Percentiles rank a stretch among this genome's conserved stretches.
Conservation (phyloP, 2,797 vertebrate genomes). For the Sarcophilus harrisii region DNA sequence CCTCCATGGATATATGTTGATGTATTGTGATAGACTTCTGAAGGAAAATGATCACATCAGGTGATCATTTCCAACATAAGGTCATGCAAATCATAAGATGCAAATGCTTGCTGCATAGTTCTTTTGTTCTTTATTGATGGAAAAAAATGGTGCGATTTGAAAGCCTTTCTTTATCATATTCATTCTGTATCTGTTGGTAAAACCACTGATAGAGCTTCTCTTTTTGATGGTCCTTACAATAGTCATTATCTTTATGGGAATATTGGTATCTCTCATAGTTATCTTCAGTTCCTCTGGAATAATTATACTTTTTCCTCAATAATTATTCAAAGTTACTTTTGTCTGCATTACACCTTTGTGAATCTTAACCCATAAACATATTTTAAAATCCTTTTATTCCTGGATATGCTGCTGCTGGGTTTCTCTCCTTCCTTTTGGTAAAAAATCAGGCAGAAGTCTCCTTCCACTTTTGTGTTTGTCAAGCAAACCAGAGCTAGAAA, state of each 20-base stretch:
- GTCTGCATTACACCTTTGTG: too few relatives aligned
- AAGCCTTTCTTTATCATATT: constrained; percentile 76
- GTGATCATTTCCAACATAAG: too few relatives aligned
- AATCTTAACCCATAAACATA: too few relatives aligned
- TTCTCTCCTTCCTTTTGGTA: too few relatives aligned
- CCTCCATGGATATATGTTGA: constrained; percentile 89
- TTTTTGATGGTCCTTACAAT: constrained; percentile 68
- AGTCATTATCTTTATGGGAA: constrained; percentile 82
- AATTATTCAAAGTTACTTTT: constrained; percentile 84
- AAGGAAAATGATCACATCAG: too few relatives aligned
- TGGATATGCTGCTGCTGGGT: too few relatives aligned
- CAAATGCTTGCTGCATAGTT: too few relatives aligned
- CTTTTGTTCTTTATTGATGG: constrained; percentile 86
- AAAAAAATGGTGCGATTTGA: constrained; percentile 87
- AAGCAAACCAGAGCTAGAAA: too few relatives aligned
- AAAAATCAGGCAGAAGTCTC: too few relatives aligned
- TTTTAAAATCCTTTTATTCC: too few relatives aligned
- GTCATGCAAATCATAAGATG: too few relatives aligned
- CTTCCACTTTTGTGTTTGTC: too few relatives aligned
- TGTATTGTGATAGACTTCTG: constrained; percentile 54
- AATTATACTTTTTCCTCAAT: constrained; percentile 80
- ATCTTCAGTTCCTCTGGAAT: constrained; percentile 77
- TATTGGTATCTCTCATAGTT: constrained; percentile 81
- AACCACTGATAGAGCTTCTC: constrained; percentile 87
- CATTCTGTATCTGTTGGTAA: constrained; percentile 87